A percentile compares a stretch with the other conserved stretches of the same genome.
These are phyloP conservation scores for Lamproptera curius DNA, from an alignment of 2,888 invertebrate genomes.

Conservation along the genomic window DNA sequence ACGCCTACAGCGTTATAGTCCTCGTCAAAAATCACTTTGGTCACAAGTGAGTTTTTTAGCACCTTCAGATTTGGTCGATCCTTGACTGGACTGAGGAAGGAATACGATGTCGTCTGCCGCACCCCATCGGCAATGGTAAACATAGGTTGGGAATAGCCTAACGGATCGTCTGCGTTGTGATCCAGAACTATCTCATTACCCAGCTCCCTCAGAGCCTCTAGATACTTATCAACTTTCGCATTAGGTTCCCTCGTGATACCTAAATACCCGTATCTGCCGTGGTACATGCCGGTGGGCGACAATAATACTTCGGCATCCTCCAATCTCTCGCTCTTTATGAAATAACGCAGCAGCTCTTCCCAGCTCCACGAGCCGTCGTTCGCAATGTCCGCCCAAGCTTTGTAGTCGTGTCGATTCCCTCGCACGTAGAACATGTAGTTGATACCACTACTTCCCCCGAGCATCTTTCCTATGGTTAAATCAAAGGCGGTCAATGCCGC, in stretches of 20 bases:
- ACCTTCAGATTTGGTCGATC: slow-evolving; percentile 73
- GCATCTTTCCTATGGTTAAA: slow-evolving; percentile 34
- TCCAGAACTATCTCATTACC: slow-evolving; percentile 37
- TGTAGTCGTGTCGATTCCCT: slow-evolving; percentile 32
- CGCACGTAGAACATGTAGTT: slow-evolving; percentile 34
- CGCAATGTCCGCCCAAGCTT: slow-evolving; percentile 32
- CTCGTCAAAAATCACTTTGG: slow-evolving; percentile 31
- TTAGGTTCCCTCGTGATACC: slow-evolving; percentile 25
- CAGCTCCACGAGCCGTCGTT: slow-evolving; percentile 37
- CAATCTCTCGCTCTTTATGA: slow-evolving; percentile 37
- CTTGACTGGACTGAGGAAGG: slow-evolving; percentile 26
- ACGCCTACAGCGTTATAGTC: slow-evolving; percentile 33
- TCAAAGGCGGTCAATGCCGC: slow-evolving; percentile 21
- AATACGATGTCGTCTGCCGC: slow-evolving; percentile 41
- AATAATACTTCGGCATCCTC: slow-evolving; percentile 23
- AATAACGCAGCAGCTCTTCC: slow-evolving; percentile 33
- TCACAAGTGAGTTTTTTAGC: slow-evolving; percentile 28
- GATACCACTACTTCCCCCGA: slow-evolving; percentile 42
- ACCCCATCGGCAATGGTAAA: slow-evolving; percentile 57
- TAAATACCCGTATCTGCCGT: slow-evolving; percentile 32
- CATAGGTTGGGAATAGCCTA: slow-evolving; percentile 58
- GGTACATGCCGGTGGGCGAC: slow-evolving; percentile 25
- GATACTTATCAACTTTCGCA: slow-evolving; percentile 18
- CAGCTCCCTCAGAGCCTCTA: background rate
- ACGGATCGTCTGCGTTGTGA: slow-evolving; percentile 46